phyloP scores from a whole-genome alignment of 35 echinoderm and acorn worm species.

The Heliocidaris erythrogramma region DNA sequence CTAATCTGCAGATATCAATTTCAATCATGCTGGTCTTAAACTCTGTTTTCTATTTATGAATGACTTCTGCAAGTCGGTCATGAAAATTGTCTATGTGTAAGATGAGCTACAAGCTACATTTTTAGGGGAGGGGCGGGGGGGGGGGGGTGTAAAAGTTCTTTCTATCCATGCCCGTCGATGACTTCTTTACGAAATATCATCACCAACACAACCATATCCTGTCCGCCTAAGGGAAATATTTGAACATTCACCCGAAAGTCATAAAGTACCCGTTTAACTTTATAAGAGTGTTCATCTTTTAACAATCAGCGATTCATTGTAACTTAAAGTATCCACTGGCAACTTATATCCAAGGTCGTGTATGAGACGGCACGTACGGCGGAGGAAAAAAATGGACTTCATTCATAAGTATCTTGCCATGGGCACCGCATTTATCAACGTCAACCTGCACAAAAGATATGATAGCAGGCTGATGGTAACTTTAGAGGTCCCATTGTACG shows the following conservation, averaged over 20 bases:
- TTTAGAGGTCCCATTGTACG: neutral
- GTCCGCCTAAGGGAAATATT: neutral
- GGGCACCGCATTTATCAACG: constrained; percentile 25
- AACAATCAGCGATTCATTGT: neutral
- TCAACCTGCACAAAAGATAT: neutral
- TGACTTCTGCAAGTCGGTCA: too few species aligned
- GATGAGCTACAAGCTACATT: too few species aligned
- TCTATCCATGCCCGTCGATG: neutral
- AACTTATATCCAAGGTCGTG: neutral
- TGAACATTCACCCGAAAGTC: neutral
- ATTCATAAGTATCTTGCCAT: constrained; percentile 12
- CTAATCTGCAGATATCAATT: neutral
- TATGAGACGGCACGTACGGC: neutral
- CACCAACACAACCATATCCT: neutral
- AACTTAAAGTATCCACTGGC: neutral
- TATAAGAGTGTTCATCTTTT: neutral
- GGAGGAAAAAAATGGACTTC: neutral
- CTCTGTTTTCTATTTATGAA: too few species aligned
- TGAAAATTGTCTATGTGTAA: too few species aligned
- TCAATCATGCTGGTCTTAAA: too few species aligned
- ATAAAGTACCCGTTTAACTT: neutral
- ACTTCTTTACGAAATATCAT: neutral
- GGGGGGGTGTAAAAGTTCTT: too few species aligned
- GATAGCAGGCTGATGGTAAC: neutral
- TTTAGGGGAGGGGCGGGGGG: too few species aligned